A percentile compares a stretch with the other conserved stretches of the same genome.
Conservation (phyloP, 2,888 invertebrate species). For the Erebia aethiops region DNA sequence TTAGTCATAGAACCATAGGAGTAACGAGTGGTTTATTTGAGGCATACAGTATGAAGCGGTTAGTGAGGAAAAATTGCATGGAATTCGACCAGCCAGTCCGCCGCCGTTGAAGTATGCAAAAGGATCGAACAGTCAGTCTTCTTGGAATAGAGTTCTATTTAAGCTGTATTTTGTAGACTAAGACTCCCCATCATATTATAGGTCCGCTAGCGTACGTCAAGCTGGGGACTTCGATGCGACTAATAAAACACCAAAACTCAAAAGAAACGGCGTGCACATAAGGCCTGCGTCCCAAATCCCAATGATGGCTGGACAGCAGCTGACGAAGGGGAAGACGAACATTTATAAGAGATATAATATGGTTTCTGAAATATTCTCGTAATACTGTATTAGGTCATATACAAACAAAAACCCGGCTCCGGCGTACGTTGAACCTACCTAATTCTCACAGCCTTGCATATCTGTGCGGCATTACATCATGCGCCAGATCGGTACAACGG, state of each 20-base stretch:
- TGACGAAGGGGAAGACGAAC: background rate
- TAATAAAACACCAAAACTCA: too few species aligned
- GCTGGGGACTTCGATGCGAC: too few species aligned
- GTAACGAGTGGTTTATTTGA: conserved; percentile 7
- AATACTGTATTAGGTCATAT: background rate
- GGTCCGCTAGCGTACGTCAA: too few species aligned
- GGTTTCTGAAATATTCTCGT: background rate
- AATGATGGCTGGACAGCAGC: background rate
- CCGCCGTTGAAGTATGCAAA: background rate
- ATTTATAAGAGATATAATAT: too few species aligned
- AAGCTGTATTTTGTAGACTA: background rate
- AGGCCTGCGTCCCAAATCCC: too few species aligned
- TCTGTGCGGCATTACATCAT: conserved; percentile 29
- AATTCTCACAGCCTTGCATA: conserved; percentile 37
- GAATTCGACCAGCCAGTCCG: background rate
- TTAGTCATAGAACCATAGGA: conserved; percentile 28
- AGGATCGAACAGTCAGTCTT: background rate
- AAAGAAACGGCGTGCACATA: too few species aligned
- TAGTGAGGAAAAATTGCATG: conserved; percentile 1
- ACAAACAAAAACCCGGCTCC: conserved; percentile 9
- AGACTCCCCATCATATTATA: background rate
- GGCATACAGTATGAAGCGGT: background rate
- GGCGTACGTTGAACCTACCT: conserved; percentile 33
- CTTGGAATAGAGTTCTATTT: background rate
- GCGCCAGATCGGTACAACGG: conserved; percentile 18